Percentiles rank a stretch among this genome's conserved stretches.
Conservation (phyloP, 2,888 invertebrate species). For the Drosophila rellima region DNA sequence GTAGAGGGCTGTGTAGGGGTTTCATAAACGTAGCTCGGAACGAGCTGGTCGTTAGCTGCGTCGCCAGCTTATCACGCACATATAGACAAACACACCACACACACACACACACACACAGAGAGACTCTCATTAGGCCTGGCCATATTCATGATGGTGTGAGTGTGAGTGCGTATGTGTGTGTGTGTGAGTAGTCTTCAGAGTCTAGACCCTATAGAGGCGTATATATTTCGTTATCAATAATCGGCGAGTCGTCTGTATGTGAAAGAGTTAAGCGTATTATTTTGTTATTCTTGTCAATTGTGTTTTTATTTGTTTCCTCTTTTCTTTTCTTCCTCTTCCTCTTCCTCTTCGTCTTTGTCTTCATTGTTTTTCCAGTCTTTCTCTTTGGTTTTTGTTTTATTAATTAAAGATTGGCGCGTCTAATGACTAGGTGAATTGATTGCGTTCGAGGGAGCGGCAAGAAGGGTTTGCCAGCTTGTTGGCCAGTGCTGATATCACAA, state of each 20-base stretch:
- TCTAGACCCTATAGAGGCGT: constrained; percentile 16
- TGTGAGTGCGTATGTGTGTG: constrained; percentile 10
- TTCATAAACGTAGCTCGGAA: constrained; percentile 46
- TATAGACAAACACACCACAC: constrained; percentile 25
- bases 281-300: constrained; percentile 48
- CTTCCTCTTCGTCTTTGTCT: neutral
- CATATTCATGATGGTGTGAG: constrained; percentile 15
- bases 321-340: neutral
- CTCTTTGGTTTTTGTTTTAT: constrained; percentile 51
- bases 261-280: constrained; percentile 55
- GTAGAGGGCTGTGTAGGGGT: neutral
- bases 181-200: constrained; percentile 7
- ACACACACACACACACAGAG: constrained; percentile 25
- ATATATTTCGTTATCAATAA: constrained; percentile 64
- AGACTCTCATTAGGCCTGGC: constrained; percentile 33
- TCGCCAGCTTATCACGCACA: constrained; percentile 69
- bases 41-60: constrained; percentile 58
- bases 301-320: constrained; percentile 4
- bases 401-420: constrained; percentile 58
- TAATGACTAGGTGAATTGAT: constrained; percentile 40
- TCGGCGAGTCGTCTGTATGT: constrained; percentile 25
- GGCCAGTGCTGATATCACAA: neutral
- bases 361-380: constrained; percentile 3
- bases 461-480: neutral
- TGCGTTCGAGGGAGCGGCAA: constrained; percentile 13